phyloP scores from a whole-genome alignment of 2,797 vertebrate genomes.

The Spondyliosoma cantharus region DNA sequence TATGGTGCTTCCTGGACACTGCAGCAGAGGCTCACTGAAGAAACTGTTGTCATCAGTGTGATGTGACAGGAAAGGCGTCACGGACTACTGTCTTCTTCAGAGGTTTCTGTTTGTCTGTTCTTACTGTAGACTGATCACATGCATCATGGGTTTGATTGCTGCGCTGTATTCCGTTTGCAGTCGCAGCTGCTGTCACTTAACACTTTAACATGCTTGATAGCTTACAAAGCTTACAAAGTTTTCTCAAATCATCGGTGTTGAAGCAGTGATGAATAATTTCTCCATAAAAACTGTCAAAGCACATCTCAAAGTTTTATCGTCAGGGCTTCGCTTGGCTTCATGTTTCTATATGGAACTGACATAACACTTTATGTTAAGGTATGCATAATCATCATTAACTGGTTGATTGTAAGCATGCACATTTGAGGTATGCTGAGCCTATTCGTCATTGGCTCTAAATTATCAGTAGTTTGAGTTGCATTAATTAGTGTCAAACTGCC shows the following conservation, averaged over 20 bases:
- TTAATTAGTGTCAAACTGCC: no score
- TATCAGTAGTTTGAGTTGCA: no score
- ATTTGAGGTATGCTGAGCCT: no score
- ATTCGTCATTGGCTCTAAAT: no score
- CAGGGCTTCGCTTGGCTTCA: not conserved
- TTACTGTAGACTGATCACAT: not conserved
- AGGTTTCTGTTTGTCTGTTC: not conserved
- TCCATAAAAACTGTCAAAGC: not conserved
- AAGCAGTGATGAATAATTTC: not conserved
- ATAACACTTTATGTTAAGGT: not conserved
- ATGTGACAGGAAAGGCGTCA: constrained; percentile 14
- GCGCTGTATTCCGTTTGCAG: not conserved
- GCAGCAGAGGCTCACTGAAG: not conserved
- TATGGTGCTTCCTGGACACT: not conserved
- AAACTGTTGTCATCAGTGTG: not conserved
- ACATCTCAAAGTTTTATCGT: not conserved
- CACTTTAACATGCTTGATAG: not conserved
- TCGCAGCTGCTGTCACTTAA: constrained; percentile 3
- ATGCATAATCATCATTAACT: no score
- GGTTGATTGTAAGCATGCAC: no score
- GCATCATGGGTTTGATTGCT: not conserved
- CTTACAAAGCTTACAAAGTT: not conserved
- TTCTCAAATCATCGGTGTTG: not conserved
- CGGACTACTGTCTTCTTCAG: not conserved
- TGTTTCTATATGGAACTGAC: not conserved